Conservation (phyloP, 2,113 vertebrate species). For the Siniperca knerii region DNA sequence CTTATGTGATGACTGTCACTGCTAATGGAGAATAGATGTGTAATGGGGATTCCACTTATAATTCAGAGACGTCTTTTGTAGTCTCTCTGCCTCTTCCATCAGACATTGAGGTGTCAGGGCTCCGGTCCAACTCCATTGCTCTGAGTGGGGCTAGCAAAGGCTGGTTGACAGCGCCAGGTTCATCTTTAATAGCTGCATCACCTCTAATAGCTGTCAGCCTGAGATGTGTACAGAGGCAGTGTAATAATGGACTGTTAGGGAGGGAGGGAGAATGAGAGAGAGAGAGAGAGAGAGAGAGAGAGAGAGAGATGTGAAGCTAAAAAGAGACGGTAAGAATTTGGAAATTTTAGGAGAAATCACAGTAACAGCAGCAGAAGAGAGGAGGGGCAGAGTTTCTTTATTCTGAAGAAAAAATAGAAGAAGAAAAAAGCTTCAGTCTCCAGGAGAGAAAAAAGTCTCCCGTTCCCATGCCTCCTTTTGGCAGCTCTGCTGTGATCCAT, state of each 20-base stretch:
- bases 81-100: conserved; percentile 40
- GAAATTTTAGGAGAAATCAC: conserved; percentile 13
- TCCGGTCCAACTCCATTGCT: conserved; percentile 26
- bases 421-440: conserved; percentile 1
- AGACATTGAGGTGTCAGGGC: conserved; percentile 52
- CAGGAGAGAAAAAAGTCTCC: conserved; percentile 30
- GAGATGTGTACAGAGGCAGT: conserved; percentile 35
- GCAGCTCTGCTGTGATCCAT: conserved; percentile 65
- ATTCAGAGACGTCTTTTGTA: conserved; percentile 34
- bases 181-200: conserved; percentile 57
- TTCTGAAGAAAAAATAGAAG: background rate
- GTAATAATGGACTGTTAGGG: conserved; percentile 17
- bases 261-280: background rate
- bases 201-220: conserved; percentile 60
- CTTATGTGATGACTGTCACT: background rate
- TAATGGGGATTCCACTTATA: conserved; percentile 18
- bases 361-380: background rate
- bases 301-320: conserved; percentile 4
- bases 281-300: background rate
- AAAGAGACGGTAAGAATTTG: conserved; percentile 9
- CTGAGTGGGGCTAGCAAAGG: conserved; percentile 34
- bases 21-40: conserved; percentile 43
- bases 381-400: background rate
- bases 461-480: conserved; percentile 53
- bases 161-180: conserved; percentile 44